Evolutionary conservation across 1,140 invertebrate genomes (phyloP).

Genomic region (Cardiocondyla obscurior): DNA sequence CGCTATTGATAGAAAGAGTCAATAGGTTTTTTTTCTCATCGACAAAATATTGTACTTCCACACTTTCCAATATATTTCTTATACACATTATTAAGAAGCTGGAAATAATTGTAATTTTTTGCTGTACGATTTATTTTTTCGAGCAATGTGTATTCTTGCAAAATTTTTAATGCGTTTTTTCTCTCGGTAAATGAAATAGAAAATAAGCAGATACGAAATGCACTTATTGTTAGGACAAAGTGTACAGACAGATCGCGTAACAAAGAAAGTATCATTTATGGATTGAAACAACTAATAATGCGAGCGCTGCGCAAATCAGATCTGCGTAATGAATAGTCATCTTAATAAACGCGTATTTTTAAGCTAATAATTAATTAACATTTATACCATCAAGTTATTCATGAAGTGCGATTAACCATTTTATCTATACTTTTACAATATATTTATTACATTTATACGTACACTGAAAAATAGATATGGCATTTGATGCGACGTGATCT

Average conservation of each 20-base stretch:
- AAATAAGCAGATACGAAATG: slow-evolving; percentile 40
- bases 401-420: slow-evolving; percentile 10
- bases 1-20: neutral
- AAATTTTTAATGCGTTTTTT: slow-evolving; percentile 38
- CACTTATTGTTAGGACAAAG: slow-evolving; percentile 52
- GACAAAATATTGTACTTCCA: no score
- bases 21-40: neutral
- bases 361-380: neutral
- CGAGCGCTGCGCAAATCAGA: slow-evolving; percentile 41
- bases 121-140: neutral
- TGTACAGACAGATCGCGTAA: slow-evolving; percentile 58
- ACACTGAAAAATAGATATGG: no score
- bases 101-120: neutral
- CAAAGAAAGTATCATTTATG: slow-evolving; percentile 70
- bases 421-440: neutral
- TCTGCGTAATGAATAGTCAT: slow-evolving; percentile 36
- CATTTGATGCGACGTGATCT: no score
- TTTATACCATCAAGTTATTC: neutral
- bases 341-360: neutral
- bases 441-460: slow-evolving; percentile 8
- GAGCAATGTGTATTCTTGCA: neutral
- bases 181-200: slow-evolving; percentile 56
- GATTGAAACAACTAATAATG: slow-evolving; percentile 51
- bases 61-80: slow-evolving; percentile 4
- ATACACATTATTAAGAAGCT: neutral